Evolutionary conservation across 2,888 invertebrate species (phyloP), one percentile per base, ranked within the genome.

Genomic region (Scaptomyza flava): DNA sequence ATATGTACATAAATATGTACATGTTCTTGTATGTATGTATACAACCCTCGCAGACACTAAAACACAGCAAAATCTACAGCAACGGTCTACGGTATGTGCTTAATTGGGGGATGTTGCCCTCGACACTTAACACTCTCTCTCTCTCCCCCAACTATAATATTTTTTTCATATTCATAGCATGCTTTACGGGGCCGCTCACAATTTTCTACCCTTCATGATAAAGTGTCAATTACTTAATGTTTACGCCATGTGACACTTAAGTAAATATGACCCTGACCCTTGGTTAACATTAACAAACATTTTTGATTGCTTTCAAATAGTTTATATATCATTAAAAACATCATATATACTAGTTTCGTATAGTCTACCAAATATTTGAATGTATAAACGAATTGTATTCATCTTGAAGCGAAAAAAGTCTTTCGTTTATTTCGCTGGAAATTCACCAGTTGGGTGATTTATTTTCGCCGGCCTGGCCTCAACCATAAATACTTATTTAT

Each of bases 341-440:
- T 34, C 8, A 12, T 12, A 6, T 34, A n/a, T 36, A 27, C 27
- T 4, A 27, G 27, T 3, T 6, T 27, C 6, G 27, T 27, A 6
- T 6, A 27, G 27, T 6, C 27, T 6, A 27, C 6, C 27, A 27
- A 27, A 27, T 27, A 27, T 27, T 23, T 23, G 1, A 23, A 23
- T 23, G 6, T 27, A 27, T 5, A 27, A 27, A 5, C 27, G 27
- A 6, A 27, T 27, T 27, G 30, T 42, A 58, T 31, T 23, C 33
- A 53, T 36, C 33, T 33, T n/a, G 33, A 20, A 12, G 20, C 48
- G 2, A 43, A 70, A 33, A 45, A 47, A 58, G 45, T 57, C 51
- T 60, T 48, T 56, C 72, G 59, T 69, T 73, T 69, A 68, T 57
- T 82, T 80, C 72, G 81, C 86, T 86, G 86, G 77, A 83, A 86